These are phyloP conservation scores for Caenorhabditis sp. DNA, from an alignment of 2,888 invertebrate species.

Conservation along the genomic window DNA sequence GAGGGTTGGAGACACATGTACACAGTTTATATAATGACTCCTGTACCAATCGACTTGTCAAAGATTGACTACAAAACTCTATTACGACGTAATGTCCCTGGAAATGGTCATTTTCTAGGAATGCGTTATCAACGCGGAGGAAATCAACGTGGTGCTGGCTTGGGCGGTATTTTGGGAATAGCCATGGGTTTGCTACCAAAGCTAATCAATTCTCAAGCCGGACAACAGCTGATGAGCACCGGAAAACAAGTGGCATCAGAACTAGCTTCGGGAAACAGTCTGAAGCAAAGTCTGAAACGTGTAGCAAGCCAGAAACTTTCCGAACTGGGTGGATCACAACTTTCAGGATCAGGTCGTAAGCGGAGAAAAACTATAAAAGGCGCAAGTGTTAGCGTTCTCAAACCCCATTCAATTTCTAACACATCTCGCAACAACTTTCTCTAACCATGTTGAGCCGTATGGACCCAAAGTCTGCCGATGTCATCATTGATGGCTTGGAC, in stretches of 20 bases:
- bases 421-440: constrained; percentile 4
- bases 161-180: not conserved
- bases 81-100: constrained; percentile 1
- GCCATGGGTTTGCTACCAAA: not conserved
- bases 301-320: not conserved
- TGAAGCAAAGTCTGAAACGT: not conserved
- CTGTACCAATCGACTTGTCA: constrained; percentile 7
- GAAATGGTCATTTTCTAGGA: not conserved
- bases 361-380: constrained; percentile 17
- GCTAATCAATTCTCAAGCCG: constrained; percentile 1
- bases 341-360: not conserved
- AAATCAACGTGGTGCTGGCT: constrained; percentile 10
- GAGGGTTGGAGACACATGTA: not conserved
- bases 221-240: not conserved
- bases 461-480: constrained; percentile 17
- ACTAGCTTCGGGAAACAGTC: not conserved
- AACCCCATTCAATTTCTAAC: not conserved
- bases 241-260: constrained; percentile 7
- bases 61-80: constrained; percentile 7
- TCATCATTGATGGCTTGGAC: constrained; percentile 11
- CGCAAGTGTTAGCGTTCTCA: not conserved
- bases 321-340: not conserved
- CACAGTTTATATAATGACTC: constrained; percentile 31
- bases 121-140: constrained; percentile 26
- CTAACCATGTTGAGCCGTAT: constrained; percentile 12